Evolutionary conservation across 2,113 vertebrate genomes (phyloP).

Genomic region (Strix aluco): DNA sequence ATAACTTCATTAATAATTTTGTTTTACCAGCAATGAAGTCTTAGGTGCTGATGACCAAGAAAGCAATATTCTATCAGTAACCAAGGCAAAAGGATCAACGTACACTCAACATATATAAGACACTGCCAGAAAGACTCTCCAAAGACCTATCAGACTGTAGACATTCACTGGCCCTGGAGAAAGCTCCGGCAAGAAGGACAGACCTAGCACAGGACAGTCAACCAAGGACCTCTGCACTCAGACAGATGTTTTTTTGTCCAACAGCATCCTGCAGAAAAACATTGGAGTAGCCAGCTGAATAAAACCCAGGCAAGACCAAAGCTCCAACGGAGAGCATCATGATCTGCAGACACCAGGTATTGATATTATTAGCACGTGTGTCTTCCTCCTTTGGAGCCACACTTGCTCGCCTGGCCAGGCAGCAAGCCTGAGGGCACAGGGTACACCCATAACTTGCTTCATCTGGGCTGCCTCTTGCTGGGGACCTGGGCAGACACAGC

Average conservation of each 20-base stretch:
- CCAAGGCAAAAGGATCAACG: background rate
- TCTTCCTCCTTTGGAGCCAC: background rate
- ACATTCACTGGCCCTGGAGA: background rate
- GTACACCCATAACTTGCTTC: rapidly evolving
- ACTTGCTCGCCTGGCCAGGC: background rate
- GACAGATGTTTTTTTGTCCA: background rate
- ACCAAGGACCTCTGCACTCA: background rate
- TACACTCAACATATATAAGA: background rate
- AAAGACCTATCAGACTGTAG: background rate
- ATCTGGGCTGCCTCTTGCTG: background rate
- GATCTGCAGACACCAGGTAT: background rate
- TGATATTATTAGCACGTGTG: background rate
- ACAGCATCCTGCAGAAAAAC: background rate
- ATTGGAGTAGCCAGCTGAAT: background rate
- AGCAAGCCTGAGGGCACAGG: rapidly evolving
- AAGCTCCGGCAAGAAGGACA: background rate
- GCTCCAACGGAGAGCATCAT: background rate
- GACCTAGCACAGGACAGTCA: background rate
- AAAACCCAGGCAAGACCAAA: background rate
- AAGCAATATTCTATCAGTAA: background rate
- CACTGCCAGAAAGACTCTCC: background rate
- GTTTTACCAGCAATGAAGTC: background rate
- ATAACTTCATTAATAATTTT: background rate
- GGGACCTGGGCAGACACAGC: background rate
- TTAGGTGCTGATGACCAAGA: background rate